phyloP scores from a whole-genome alignment of 2,113 vertebrate species.

The Cromileptes altivelis region DNA sequence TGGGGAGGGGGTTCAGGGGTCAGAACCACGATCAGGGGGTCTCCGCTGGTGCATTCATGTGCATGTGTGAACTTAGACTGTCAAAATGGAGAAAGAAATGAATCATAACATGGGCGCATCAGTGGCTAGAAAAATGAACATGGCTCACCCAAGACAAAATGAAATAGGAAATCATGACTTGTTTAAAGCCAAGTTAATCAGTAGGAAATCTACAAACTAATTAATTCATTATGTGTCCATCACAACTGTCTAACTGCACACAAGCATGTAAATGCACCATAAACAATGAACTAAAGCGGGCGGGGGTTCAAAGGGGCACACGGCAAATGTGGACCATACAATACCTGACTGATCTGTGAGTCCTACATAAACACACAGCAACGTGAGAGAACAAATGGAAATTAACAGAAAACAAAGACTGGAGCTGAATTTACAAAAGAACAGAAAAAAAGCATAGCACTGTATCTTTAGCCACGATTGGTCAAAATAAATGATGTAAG shows the following conservation, averaged over 20 bases:
- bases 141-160: neutral
- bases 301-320: conserved; percentile 73
- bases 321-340: conserved; percentile 85
- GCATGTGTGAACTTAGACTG: conserved; percentile 63
- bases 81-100: conserved; percentile 48
- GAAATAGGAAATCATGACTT: neutral
- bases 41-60: conserved; percentile 66
- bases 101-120: neutral
- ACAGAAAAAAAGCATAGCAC: neutral
- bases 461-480: neutral
- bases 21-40: conserved; percentile 51
- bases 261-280: conserved; percentile 68
- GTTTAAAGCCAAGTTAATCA: conserved; percentile 9
- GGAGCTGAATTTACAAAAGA: conserved; percentile 51
- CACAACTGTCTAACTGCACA: conserved; percentile 42
- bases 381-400: conserved; percentile 78
- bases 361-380: conserved; percentile 89
- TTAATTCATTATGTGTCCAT: conserved; percentile 16
- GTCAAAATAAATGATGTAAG: neutral
- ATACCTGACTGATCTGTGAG: conserved; percentile 92
- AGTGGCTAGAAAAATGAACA: neutral
- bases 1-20: conserved; percentile 36
- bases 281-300: conserved; percentile 54
- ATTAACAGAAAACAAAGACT: conserved; percentile 80
- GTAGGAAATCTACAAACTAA: neutral